A percentile compares a stretch with the other conserved stretches of the same genome.
Evolutionary conservation across 1,140 invertebrate genomes (phyloP).

Genomic region (Nylanderia fulva): DNA sequence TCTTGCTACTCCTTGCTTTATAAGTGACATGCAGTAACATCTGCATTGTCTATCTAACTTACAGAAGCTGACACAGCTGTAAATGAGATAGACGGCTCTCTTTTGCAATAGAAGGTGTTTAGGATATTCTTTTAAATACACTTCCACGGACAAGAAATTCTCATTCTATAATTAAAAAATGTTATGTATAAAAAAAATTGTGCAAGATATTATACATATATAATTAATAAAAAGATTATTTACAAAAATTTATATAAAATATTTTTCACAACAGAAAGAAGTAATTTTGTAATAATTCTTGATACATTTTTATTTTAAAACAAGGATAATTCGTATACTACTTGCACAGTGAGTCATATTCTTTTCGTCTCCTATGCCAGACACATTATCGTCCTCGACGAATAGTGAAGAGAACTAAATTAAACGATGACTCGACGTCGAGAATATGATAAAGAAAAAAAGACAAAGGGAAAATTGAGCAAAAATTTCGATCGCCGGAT

Average conservation of each 20-base stretch:
- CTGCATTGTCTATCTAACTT: constrained; percentile 43
- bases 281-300: not conserved
- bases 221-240: not conserved
- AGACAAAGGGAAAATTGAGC: not conserved
- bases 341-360: not conserved
- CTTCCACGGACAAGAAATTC: not conserved
- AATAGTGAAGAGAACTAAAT: not conserved
- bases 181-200: not conserved
- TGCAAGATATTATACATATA: not conserved
- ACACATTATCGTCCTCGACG: constrained; percentile 26
- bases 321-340: not conserved
- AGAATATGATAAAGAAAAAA: not conserved
- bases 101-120: not conserved
- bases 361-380: not conserved
- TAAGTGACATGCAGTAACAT: constrained; percentile 9
- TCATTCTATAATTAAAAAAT: not conserved
- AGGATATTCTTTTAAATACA: not conserved
- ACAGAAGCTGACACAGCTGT: constrained; percentile 40
- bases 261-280: not conserved
- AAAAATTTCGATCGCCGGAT: constrained; percentile 55
- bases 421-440: not conserved
- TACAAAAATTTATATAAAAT: too few species aligned
- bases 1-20: not conserved
- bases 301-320: not conserved
- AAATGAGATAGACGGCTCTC: constrained; percentile 32